Evolutionary conservation across 2,888 invertebrate genomes (phyloP).

Genomic region (Trimorus sp.): DNA sequence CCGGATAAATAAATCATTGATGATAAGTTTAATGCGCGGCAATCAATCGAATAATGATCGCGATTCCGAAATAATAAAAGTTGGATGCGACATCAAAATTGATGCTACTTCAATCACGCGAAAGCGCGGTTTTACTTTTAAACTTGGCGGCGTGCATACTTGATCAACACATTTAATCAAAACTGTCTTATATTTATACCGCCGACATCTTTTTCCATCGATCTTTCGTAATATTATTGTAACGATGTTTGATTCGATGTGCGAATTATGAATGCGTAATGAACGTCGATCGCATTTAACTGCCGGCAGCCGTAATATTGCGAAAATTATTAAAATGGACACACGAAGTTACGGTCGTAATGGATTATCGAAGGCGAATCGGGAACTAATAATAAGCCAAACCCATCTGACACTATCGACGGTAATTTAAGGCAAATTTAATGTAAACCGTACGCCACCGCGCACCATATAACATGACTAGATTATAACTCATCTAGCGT

Average conservation of each 20-base stretch:
- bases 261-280: constrained; percentile 44
- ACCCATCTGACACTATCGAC: constrained; percentile 73
- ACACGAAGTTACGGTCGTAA: constrained; percentile 70
- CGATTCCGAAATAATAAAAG: background rate
- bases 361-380: constrained; percentile 74
- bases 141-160: background rate
- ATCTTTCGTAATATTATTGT: constrained; percentile 25
- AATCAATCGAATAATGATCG: constrained; percentile 1
- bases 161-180: constrained; percentile 14
- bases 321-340: constrained; percentile 60
- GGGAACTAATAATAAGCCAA: constrained; percentile 76
- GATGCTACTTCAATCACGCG: too few relatives aligned
- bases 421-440: constrained; percentile 78
- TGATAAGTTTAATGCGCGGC: background rate
- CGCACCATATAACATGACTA: constrained; percentile 69
- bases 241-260: constrained; percentile 30
- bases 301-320: constrained; percentile 44
- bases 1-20: background rate
- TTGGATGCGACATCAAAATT: background rate
- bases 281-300: constrained; percentile 28
- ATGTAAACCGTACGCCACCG: constrained; percentile 75
- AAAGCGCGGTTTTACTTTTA: background rate
- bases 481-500: constrained; percentile 78
- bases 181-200: constrained; percentile 2
- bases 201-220: constrained; percentile 2